phyloP scores from a whole-genome alignment of 2,113 vertebrate species.

The Python bivittatus region DNA sequence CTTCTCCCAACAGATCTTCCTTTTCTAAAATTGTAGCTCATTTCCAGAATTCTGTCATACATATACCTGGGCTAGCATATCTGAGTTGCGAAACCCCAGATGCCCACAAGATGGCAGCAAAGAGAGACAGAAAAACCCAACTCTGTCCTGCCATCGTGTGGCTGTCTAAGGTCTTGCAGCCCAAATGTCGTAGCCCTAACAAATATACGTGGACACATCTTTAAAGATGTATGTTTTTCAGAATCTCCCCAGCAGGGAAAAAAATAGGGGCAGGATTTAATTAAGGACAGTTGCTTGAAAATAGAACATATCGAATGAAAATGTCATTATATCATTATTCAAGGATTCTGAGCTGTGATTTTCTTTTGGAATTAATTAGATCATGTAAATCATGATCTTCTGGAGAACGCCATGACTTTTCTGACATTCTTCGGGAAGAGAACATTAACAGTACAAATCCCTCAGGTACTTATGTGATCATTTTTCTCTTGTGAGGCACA shows the following conservation, averaged over 20 bases:
- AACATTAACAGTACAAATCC: neutral
- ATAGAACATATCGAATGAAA: neutral
- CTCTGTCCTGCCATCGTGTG: neutral
- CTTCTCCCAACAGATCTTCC: neutral
- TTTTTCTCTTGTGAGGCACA: neutral
- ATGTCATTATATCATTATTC: neutral
- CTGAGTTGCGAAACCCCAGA: neutral
- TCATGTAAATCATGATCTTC: neutral
- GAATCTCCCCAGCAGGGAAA: neutral
- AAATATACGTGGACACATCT: neutral
- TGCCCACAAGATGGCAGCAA: neutral
- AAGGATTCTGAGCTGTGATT: neutral
- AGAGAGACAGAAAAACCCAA: neutral
- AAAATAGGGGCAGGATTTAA: neutral
- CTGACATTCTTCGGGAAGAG: neutral
- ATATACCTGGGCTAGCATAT: neutral
- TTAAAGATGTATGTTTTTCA: neutral
- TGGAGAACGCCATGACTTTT: neutral
- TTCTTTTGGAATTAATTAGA: neutral
- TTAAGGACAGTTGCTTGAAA: neutral
- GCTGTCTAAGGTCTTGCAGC: neutral
- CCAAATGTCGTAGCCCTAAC: neutral
- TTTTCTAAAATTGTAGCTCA: neutral
- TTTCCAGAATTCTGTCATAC: neutral
- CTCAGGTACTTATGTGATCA: neutral